Evolutionary conservation across 1,140 invertebrate genomes (phyloP), one percentile per base, ranked within the genome.

Genomic region (Drosophila neocordata): DNA sequence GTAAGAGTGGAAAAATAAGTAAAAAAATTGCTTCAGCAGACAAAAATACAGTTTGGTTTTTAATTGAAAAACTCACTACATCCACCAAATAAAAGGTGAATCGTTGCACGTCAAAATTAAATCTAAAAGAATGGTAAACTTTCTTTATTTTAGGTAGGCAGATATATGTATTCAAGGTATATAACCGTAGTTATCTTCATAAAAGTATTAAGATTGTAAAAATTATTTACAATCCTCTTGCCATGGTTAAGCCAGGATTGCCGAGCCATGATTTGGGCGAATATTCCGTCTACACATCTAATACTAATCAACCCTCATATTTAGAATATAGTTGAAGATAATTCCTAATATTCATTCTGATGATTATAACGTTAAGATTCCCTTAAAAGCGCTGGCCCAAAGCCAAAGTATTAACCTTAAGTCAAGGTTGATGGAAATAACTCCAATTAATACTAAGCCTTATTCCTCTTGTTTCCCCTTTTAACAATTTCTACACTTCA

Each of bases 31-130:
- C 41, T 48, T 48, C 37, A 31, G 53, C 68, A 87, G 75, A 73
- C 66, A 69, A 78, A 87, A 87, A 76, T 71, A 77, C 66, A 64
- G 77, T 71, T 82, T 76, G 65, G 52, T 77, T 83, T 83, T 88
- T 88, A 87, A 87, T 87, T 87, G 74, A 82, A 88, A 87, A 82
- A 79, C 63, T 55, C 20, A 35, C 18, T 15, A 48, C n/a, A 13
- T 0, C 38, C 2, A 57, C 20, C 13, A 53, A 38, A 57, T 24
- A 12, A 56, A 56, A 66, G 20, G 37, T 48, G 63, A 38, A 8
- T n/a, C 27, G 15, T 11, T 11, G 9, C 31, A 35, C 3, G 31
- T 20, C 15, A 20, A 20, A 18, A 18, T 20, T 4, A 20, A 48
- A 20, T 48, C 15, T 2, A 48, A 11, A 48, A 11, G 0, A 18